A percentile compares a stretch with the other conserved stretches of the same genome.
Evolutionary conservation across 2,888 invertebrate genomes (phyloP).

Genomic region (Eristalis pertinax): DNA sequence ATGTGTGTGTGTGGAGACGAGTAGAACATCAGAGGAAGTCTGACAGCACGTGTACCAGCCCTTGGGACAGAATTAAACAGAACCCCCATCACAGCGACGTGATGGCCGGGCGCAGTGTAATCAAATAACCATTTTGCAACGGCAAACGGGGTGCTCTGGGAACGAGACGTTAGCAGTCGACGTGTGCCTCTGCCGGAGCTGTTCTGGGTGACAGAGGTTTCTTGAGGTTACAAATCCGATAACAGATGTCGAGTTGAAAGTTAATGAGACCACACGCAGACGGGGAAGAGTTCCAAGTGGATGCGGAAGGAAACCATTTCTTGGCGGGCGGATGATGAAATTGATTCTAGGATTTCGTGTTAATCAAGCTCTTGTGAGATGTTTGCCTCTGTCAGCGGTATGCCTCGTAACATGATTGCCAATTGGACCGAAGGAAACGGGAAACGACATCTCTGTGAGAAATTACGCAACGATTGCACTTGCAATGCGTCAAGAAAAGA

Average conservation of each 20-base stretch:
- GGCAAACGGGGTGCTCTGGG: neutral
- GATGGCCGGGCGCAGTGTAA: slow-evolving; percentile 10
- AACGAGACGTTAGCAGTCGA: neutral
- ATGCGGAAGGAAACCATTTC: no score
- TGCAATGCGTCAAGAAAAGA: neutral
- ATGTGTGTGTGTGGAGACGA: neutral
- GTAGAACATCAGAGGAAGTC: neutral
- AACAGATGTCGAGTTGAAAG: neutral
- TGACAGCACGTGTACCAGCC: slow-evolving; percentile 17
- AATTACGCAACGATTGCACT: neutral
- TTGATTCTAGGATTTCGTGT: no score
- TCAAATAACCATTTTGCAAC: slow-evolving; percentile 28
- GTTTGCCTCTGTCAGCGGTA: no score
- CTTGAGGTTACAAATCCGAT: neutral
- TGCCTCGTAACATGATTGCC: no score
- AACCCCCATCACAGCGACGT: neutral
- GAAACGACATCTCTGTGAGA: neutral
- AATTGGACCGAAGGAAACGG: neutral
- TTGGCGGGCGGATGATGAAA: no score
- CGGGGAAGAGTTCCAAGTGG: neutral
- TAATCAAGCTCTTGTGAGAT: no score
- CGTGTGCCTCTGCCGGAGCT: neutral
- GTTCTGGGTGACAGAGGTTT: neutral
- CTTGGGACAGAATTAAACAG: neutral
- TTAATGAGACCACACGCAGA: neutral